Conservation (phyloP, 2,113 vertebrate species). For the Thamnophis sirtalis region DNA sequence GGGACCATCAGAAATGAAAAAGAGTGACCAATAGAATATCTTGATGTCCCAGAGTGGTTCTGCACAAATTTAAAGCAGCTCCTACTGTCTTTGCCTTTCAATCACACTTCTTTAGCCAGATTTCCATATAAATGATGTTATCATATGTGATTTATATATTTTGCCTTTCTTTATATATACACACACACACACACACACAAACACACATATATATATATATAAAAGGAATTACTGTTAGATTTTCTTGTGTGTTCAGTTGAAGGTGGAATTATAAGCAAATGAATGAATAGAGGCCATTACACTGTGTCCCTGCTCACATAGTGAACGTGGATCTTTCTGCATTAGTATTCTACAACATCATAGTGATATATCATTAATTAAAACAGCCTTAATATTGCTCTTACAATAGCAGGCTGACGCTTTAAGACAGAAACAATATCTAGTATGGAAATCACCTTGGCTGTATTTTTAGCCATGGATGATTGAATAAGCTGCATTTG, state of each 20-base stretch:
- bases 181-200: too few species aligned
- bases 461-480: neutral
- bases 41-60: neutral
- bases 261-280: neutral
- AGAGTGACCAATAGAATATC: neutral
- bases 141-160: neutral
- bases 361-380: neutral
- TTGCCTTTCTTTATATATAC: too few species aligned
- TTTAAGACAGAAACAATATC: neutral
- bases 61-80: neutral
- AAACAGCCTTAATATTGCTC: neutral
- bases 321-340: neutral
- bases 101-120: neutral
- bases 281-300: neutral
- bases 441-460: neutral
- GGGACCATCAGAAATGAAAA: neutral
- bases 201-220: too few species aligned
- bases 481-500: neutral
- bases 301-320: neutral
- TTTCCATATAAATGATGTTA: neutral
- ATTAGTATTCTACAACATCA: neutral
- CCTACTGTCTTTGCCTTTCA: neutral
- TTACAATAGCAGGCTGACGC: neutral
- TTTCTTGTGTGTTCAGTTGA: neutral
- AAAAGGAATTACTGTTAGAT: neutral